Base-by-base conservation (phyloP, 1,140 invertebrate genomes). In the Uloborus diversus region DNA sequence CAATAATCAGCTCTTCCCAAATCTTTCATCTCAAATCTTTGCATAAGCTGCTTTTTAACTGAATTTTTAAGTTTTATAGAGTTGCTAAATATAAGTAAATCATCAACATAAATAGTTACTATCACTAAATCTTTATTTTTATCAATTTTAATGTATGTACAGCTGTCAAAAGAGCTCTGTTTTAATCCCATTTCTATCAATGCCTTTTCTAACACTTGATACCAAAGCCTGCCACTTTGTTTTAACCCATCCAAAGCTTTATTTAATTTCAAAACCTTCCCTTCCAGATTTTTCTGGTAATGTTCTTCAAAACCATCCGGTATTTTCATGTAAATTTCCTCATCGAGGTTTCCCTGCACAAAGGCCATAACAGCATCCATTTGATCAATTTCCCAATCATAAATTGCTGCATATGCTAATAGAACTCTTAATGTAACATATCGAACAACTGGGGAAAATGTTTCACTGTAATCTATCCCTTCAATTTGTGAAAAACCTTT, bases 241-340 rank as follows among this genome's bases (percentile, higher is more conserved):
- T 84, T 83, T 35, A 82, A 65, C 7, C 83, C 81, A 73, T 84
- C 81, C 25, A 84, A 30, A 23, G 79, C 82, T 64, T 84, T 84
- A 20, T 84, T 79, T 2, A 84, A 47, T 53, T 84, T 81, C 2
- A 56, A 64, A 28, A 73, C 78, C 35, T 57, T 37, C 4, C 59
- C 51, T 11, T n/a, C 4, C 11, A 76, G 64, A 35, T 81, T 59
- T 28, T 25, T 27, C 1, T 64, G 5, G 23, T 57, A 35, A 35
- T 37, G 53, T 49, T 64, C 80, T 28, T 30, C 13, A 56, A 81
- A 82, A 23, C 78, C 85, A 68, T 82, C 49, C 35, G 86, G 86
- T 76, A 84, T 81, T 69, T 83, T 79, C 82, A 87, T 84, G 57
- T 86, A 88, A 3, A 88, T 85, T 11, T 87, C 84, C 81, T 85